phyloP scores from a whole-genome alignment of 2,797 vertebrate genomes.

The Cyclura pinguis region DNA sequence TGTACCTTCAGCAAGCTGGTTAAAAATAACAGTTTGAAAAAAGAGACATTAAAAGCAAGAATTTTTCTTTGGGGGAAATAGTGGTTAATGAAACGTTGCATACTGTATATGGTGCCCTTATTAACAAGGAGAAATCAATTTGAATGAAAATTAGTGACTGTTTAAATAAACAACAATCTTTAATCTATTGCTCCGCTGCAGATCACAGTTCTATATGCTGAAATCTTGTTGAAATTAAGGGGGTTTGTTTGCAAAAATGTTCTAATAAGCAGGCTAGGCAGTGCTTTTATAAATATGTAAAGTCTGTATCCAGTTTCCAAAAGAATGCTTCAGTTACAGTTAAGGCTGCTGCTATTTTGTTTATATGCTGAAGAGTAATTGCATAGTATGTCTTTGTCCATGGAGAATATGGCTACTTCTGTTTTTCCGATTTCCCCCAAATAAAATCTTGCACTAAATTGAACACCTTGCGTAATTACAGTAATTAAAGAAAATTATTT shows the following conservation, averaged over 20 bases:
- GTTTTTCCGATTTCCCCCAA: neutral
- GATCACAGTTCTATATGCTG: neutral
- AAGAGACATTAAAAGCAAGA: neutral
- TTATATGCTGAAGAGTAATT: neutral
- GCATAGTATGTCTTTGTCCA: neutral
- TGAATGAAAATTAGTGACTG: conserved; percentile 6
- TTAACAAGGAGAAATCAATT: conserved; percentile 40
- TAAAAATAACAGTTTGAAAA: neutral
- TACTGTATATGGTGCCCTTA: conserved; percentile 56
- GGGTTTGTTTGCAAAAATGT: neutral
- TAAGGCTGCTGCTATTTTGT: neutral
- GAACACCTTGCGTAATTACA: neutral
- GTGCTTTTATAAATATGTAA: neutral
- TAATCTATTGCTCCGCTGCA: neutral
- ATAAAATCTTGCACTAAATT: neutral
- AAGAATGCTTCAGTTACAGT: neutral
- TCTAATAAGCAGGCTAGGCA: neutral
- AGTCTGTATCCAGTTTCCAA: neutral
- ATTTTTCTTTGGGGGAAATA: neutral
- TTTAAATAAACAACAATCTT: neutral
- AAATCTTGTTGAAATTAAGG: neutral
- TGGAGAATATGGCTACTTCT: neutral
- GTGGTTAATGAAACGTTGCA: conserved; percentile 52
- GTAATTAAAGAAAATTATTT: neutral
- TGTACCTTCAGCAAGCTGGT: neutral